These are phyloP conservation scores for Crocidura indochinensis DNA, from an alignment of 2,797 vertebrate genomes.

Conservation along the genomic window DNA sequence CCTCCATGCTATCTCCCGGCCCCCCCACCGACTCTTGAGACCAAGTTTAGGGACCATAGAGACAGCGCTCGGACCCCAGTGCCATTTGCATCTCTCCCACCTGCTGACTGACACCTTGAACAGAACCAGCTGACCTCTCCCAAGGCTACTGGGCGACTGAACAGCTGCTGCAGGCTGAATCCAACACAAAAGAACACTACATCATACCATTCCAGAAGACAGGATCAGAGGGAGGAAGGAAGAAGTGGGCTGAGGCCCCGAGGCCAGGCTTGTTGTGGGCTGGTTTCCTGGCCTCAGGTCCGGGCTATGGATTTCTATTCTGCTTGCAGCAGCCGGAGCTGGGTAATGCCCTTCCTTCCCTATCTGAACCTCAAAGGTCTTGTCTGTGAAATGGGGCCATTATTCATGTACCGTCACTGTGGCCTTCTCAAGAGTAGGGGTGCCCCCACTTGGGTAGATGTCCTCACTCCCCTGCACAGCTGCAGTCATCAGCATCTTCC, in stretches of 20 bases:
- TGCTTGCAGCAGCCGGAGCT: neutral
- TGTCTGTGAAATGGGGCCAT: neutral
- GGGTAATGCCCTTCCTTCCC: neutral
- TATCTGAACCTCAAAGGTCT: neutral
- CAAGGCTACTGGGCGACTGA: slow-evolving; percentile 19
- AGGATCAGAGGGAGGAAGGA: neutral
- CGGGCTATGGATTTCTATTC: neutral
- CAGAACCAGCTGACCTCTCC: no score
- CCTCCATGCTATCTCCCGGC: no score
- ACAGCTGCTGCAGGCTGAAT: neutral
- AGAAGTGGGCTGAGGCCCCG: neutral
- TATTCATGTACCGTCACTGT: neutral
- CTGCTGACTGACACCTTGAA: neutral
- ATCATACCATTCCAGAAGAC: slow-evolving; percentile 16
- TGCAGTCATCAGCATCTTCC: neutral
- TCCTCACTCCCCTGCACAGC: neutral
- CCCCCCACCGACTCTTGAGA: neutral
- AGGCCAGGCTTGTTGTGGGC: neutral
- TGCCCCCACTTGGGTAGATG: no score
- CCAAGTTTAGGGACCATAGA: slow-evolving; percentile 18
- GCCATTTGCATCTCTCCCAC: slow-evolving; percentile 21
- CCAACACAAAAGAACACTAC: slow-evolving; percentile 19
- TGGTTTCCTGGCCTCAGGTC: neutral
- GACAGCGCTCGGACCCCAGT: neutral
- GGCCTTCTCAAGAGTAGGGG: neutral